phyloP scores from a whole-genome alignment of 2,888 invertebrate species.

The Cosmia pyralina region DNA sequence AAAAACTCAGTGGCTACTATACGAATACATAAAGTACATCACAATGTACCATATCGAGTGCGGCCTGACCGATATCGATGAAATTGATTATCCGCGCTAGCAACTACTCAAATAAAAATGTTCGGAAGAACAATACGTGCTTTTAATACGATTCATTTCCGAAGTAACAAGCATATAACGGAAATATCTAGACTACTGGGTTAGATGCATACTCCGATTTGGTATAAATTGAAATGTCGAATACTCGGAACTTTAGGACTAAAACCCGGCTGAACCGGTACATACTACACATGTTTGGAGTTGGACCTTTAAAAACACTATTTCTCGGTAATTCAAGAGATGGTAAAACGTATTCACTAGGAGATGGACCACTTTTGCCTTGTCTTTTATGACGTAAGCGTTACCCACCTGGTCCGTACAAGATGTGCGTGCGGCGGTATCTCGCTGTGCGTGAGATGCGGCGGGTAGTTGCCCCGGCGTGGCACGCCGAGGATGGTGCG shows the following conservation, averaged over 20 bases:
- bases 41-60: conserved; percentile 13
- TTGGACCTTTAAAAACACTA: neutral
- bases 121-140: neutral
- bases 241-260: neutral
- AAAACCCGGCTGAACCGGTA: neutral
- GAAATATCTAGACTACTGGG: neutral
- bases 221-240: neutral
- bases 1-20: conserved; percentile 1
- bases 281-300: neutral
- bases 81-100: conserved; percentile 33
- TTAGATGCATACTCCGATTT: neutral
- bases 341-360: neutral
- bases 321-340: neutral
- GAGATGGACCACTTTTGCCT: neutral
- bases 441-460: conserved; percentile 54
- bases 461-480: conserved; percentile 51
- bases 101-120: conserved; percentile 12
- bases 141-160: conserved; percentile 3
- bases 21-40: conserved; percentile 9
- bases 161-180: neutral
- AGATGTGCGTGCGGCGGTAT: conserved; percentile 71
- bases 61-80: conserved; percentile 18
- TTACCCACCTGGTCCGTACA: conserved; percentile 73
- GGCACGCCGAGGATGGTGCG: conserved; percentile 55
- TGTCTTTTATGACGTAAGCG: neutral